These are phyloP conservation scores for Calcarius lapponicus DNA, from an alignment of 2,797 vertebrate genomes.

Conservation along the genomic window DNA sequence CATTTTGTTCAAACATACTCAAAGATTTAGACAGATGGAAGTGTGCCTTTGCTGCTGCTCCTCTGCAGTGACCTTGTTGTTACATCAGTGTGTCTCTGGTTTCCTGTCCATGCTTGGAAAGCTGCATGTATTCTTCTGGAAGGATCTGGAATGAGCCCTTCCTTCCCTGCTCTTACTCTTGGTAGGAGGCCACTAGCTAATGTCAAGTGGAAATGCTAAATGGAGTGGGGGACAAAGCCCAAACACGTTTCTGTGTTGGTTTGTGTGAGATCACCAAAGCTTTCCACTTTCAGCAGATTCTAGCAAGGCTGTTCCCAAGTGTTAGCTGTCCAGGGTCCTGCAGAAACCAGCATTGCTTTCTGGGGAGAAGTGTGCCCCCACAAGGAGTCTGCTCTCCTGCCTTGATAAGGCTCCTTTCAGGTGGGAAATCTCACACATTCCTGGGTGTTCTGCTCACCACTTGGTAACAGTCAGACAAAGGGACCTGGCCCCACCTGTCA, in stretches of 20 bases:
- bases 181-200: background rate
- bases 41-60: background rate
- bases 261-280: background rate
- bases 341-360: background rate
- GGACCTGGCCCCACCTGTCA: background rate
- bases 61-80: background rate
- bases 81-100: background rate
- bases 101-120: background rate
- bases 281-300: background rate
- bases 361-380: background rate
- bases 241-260: background rate
- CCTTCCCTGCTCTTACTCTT: background rate
- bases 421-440: background rate
- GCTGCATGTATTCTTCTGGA: background rate
- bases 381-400: background rate
- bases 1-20: background rate
- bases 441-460: background rate
- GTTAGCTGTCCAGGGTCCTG: background rate
- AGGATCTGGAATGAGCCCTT: background rate
- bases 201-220: background rate
- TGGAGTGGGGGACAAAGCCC: background rate
- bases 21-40: slow-evolving; percentile 12
- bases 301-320: background rate
- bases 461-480: background rate
- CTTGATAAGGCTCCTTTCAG: background rate